phyloP scores from a whole-genome alignment of 2,888 invertebrate species.

The Calameuta filiformis region DNA sequence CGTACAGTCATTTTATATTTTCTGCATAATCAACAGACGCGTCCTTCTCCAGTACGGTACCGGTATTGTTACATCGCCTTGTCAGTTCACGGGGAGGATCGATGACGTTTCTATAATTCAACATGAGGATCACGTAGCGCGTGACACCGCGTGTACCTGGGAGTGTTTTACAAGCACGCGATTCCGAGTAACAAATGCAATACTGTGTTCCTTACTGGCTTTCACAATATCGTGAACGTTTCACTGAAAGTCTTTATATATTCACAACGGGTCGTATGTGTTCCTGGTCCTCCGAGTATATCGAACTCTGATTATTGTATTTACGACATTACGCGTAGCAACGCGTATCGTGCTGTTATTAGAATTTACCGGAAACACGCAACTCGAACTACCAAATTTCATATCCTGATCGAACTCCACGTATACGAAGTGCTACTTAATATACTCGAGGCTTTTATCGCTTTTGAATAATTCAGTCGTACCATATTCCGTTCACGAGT shows the following conservation, averaged over 20 bases:
- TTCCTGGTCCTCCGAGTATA: slow-evolving; percentile 16
- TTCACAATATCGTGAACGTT: neutral
- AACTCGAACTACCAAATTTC: neutral
- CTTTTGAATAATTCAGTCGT: neutral
- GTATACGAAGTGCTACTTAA: neutral
- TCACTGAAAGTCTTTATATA: neutral
- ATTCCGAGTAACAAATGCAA: neutral
- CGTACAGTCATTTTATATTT: neutral
- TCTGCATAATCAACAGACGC: neutral
- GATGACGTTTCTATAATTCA: neutral
- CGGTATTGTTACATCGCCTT: neutral
- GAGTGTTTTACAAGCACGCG: neutral
- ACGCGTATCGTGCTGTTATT: neutral
- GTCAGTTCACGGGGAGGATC: neutral
- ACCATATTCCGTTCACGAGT: too few relatives aligned
- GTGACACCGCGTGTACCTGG: neutral
- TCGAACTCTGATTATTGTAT: slow-evolving; percentile 26
- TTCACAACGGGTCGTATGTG: neutral
- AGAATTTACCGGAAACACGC: neutral
- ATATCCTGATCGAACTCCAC: neutral
- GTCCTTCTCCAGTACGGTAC: neutral
- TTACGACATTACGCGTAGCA: slow-evolving; percentile 7
- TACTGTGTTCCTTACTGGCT: neutral
- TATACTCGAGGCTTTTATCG: neutral
- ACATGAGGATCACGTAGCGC: neutral